Evolutionary conservation across 2,888 invertebrate genomes (phyloP).

Genomic region (Ischnura elegans): DNA sequence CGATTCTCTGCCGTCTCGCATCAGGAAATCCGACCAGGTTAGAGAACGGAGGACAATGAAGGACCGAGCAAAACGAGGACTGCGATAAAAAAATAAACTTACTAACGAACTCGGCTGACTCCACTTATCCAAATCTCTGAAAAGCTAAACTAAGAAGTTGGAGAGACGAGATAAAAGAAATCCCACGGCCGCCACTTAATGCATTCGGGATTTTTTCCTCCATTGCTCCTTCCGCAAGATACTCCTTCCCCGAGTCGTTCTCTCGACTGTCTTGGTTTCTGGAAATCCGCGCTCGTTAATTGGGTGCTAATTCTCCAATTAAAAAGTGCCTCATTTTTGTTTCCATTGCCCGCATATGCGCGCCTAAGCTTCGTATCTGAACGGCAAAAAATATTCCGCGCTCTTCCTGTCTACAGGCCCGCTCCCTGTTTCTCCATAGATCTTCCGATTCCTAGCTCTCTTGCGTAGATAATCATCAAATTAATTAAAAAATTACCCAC

Average conservation of each 20-base stretch:
- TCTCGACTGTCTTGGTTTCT: neutral
- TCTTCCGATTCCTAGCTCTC: neutral
- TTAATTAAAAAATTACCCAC: conserved; percentile 35
- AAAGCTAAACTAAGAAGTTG: neutral
- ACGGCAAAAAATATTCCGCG: neutral
- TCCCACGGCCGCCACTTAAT: neutral
- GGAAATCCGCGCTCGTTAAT: conserved; percentile 41
- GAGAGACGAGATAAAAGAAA: neutral
- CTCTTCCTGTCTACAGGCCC: neutral
- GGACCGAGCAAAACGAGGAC: neutral
- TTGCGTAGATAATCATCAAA: conserved; percentile 47
- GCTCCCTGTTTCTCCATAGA: neutral
- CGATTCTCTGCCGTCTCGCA: neutral
- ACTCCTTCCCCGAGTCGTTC: neutral
- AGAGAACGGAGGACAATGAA: neutral
- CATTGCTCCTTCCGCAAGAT: neutral
- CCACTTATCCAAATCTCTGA: neutral
- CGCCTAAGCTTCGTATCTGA: neutral
- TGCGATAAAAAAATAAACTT: neutral
- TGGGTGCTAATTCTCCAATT: conserved; percentile 55
- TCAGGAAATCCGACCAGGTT: neutral
- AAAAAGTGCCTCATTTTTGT: conserved; percentile 37
- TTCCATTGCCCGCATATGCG: neutral
- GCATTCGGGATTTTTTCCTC: neutral
- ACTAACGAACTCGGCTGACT: neutral